These are phyloP conservation scores for Simalia tracyae DNA, from an alignment of 2,797 vertebrate genomes.

Conservation along the genomic window DNA sequence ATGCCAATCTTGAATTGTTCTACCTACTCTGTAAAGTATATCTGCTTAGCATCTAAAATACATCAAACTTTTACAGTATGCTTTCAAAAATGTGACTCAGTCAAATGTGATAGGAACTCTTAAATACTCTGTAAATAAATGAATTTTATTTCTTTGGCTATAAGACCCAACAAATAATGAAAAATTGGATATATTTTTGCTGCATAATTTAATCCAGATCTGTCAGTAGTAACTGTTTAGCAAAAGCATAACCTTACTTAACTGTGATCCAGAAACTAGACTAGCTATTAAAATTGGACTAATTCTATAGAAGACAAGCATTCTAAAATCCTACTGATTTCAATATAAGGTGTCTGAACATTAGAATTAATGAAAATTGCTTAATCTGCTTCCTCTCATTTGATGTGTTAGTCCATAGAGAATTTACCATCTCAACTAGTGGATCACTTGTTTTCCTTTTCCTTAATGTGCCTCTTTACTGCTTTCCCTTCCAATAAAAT, in stretches of 20 bases:
- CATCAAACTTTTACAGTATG: neutral
- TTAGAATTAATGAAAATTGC: neutral
- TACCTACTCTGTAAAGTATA: neutral
- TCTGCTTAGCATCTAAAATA: neutral
- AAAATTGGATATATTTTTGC: neutral
- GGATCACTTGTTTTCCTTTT: neutral
- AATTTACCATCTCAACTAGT: neutral
- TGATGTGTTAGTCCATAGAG: neutral
- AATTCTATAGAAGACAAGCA: neutral
- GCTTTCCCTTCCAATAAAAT: neutral
- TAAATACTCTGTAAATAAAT: neutral
- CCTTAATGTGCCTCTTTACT: neutral
- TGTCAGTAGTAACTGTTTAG: neutral
- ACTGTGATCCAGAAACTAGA: neutral
- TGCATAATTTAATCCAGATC: neutral
- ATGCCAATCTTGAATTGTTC: neutral
- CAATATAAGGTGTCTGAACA: neutral
- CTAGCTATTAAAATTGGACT: neutral
- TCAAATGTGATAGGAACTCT: neutral
- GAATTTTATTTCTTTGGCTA: neutral
- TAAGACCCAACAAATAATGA: neutral
- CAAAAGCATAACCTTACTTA: neutral
- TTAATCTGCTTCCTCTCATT: neutral
- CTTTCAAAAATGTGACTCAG: neutral
- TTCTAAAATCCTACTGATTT: neutral